Percentiles rank a stretch among this genome's conserved stretches.
phyloP scores from a whole-genome alignment of 2,113 vertebrate genomes.

The Syngnathus scovelli region DNA sequence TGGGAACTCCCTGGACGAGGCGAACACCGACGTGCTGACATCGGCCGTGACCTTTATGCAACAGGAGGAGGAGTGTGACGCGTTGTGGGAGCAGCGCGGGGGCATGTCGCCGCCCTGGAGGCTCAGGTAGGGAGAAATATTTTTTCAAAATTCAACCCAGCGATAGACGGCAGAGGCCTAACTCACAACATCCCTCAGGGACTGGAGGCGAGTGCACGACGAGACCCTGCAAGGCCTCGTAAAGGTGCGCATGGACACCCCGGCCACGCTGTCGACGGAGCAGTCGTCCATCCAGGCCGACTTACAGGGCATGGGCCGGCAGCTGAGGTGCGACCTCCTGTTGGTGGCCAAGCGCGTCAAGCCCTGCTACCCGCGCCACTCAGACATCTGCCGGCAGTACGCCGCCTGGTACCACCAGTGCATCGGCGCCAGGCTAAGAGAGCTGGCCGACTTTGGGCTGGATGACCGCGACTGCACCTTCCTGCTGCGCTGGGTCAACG shows the following conservation, averaged over 20 bases:
- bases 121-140: slow-evolving; percentile 40
- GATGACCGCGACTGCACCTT: slow-evolving; percentile 69
- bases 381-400: slow-evolving; percentile 75
- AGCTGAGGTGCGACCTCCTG: slow-evolving; percentile 77
- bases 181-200: background rate
- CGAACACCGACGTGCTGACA: slow-evolving; percentile 44
- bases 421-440: slow-evolving; percentile 62
- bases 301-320: slow-evolving; percentile 71
- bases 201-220: slow-evolving; percentile 71
- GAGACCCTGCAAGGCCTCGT: slow-evolving; percentile 57
- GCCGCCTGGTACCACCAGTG: slow-evolving; percentile 73
- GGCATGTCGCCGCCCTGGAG: slow-evolving; percentile 46
- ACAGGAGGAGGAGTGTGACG: slow-evolving; percentile 78
- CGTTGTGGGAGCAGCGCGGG: slow-evolving; percentile 32
- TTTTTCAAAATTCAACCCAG: background rate
- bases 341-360: slow-evolving; percentile 68
- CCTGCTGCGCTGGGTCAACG: slow-evolving; percentile 80
- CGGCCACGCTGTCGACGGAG: background rate
- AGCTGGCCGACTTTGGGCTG: slow-evolving; percentile 70
- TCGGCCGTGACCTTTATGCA: slow-evolving; percentile 74
- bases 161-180: too few relatives aligned
- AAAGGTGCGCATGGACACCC: slow-evolving; percentile 67
- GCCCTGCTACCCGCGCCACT: slow-evolving; percentile 75
- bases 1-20: slow-evolving; percentile 60
- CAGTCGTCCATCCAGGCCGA: slow-evolving; percentile 51